Evolutionary conservation across 2,113 vertebrate species (phyloP), one percentile per base, ranked within the genome.

Genomic region (Hemichromis elongatus): DNA sequence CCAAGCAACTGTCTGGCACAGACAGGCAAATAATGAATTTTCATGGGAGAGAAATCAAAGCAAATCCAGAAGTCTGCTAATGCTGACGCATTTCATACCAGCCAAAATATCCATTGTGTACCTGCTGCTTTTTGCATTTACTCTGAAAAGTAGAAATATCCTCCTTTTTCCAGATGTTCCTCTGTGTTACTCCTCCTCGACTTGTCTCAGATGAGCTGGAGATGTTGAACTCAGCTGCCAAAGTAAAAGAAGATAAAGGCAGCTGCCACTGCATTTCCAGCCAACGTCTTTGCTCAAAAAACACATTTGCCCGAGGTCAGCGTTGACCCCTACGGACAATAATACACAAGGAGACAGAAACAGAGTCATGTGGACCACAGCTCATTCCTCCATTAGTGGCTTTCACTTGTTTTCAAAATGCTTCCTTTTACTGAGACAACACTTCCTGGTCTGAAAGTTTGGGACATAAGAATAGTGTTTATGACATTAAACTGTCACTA

Each of bases 121-220:
- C 92, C 92, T 95, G 92, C 94, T 96, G 93, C 89, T 95, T 95
- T 96, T 94, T 94, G 83, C 92, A 95, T 94, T 94, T 88, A 81
- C 91, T 89, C 90, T 93, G 18, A 80, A 87, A 93, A 88, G 86
- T 84, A 78, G 75, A 90, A 86, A 86, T 81, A 75, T 83, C 75
- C 61, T 33, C 79, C 52, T 26, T 95, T 95, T 95, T 94, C 94
- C 95, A 95, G 95, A 95, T 95, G 94, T 93, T 88, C 79, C 81
- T 55, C 82, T 53, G 78, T 86, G 85, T 87, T 89, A 88, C 90
- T 92, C 85, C 90, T 90, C 85, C 88, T 86, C 45, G 19, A 92
- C 90, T 91, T 78, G 83, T 91, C 93, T 93, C 89, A 86, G 86
- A 90, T 91, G 90, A 93, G 89, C 87, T 90, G 83, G 81, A 93